Evolutionary conservation across 2,797 vertebrate genomes (phyloP).

Genomic region (Prionace glauca): DNA sequence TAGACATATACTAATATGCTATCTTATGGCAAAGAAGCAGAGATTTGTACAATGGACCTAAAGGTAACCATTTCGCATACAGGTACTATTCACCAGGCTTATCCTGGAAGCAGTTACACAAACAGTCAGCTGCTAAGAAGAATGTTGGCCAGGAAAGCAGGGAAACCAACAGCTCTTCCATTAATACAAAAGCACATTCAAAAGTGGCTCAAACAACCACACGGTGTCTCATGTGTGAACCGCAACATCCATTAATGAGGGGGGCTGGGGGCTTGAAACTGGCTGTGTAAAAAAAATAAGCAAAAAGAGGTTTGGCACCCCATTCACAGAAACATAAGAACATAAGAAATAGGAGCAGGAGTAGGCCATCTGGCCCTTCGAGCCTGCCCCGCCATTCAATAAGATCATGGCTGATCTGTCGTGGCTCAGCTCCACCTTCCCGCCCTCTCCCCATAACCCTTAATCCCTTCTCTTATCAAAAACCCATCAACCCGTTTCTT

Average conservation of each 20-base stretch:
- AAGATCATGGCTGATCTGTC: too few species aligned
- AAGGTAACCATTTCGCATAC: background rate
- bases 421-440: too few species aligned
- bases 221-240: background rate
- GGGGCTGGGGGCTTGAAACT: background rate
- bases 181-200: background rate
- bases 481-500: too few species aligned
- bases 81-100: background rate
- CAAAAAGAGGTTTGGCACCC: background rate
- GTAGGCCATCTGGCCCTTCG: too few species aligned
- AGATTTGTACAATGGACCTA: background rate
- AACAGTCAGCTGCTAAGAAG: background rate
- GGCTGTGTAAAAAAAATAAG: background rate
- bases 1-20: background rate
- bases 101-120: background rate
- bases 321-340: too few species aligned
- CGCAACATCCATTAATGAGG: background rate
- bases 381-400: too few species aligned
- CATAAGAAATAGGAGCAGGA: too few species aligned
- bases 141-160: background rate
- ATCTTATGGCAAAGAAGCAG: background rate
- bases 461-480: too few species aligned
- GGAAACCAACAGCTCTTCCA: background rate
- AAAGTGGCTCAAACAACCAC: background rate
- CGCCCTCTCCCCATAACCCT: too few species aligned